Evolutionary conservation across 2,113 vertebrate genomes (phyloP).

Genomic region (Scolopax mira): DNA sequence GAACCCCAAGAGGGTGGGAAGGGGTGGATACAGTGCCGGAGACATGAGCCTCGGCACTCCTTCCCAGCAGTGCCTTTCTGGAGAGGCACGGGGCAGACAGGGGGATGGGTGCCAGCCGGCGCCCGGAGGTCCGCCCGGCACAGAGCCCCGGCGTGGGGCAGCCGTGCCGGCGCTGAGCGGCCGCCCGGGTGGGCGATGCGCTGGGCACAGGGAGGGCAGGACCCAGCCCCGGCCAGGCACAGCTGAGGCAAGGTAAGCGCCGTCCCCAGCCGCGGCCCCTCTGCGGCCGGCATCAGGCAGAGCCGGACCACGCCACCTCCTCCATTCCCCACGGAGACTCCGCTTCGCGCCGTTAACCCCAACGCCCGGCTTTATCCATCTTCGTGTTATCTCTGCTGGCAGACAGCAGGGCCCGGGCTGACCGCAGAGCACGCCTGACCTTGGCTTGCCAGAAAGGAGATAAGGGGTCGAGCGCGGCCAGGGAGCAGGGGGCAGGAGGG

Average conservation of each 20-base stretch:
- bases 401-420: not conserved
- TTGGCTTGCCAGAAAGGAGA: not conserved
- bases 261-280: not conserved
- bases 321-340: not conserved
- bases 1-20: slow-evolving; percentile 66
- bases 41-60: slow-evolving; percentile 51
- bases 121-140: not conserved
- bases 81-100: slow-evolving; percentile 52
- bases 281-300: not conserved
- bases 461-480: not conserved
- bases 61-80: slow-evolving; percentile 60
- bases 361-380: not conserved
- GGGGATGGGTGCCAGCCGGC: slow-evolving; percentile 50
- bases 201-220: slow-evolving; percentile 7
- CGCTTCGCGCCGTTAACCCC: not conserved
- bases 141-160: not conserved
- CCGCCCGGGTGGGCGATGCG: not conserved
- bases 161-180: not conserved
- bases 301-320: not conserved
- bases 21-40: slow-evolving; percentile 56
- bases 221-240: not conserved
- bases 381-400: not conserved
- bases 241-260: slow-evolving; percentile 58
- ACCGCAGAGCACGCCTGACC: not conserved
- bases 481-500: not conserved